Evolutionary conservation across 2,888 invertebrate genomes (phyloP), one percentile per base, ranked within the genome.

Genomic region (Yponomeuta plumbellus): DNA sequence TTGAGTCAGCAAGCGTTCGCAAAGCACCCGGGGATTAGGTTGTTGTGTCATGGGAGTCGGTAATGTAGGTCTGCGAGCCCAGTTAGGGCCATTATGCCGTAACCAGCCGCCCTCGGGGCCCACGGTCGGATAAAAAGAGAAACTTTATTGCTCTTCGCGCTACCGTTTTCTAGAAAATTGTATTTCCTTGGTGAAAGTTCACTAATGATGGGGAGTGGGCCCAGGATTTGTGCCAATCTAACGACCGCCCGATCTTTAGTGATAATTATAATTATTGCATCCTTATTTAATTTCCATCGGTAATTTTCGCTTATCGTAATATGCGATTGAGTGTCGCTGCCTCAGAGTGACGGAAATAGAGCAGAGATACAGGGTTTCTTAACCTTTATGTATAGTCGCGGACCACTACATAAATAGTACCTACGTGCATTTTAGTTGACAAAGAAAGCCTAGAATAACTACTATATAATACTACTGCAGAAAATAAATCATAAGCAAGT

Each of bases 161-260:
- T 88, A 89, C 88, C 83, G 88, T 91, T 88, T 90, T 87, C 88
- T 90, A 91, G 85, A 88, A 89, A 90, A 89, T 90, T 86, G 80
- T 87, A 78, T 88, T 89, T 90, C 89, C 88, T 86, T 75, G 76
- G 90, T 85, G 90, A 91, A 91, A 91, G 90, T 85, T 71, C 71
- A 71, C 75, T 86, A 87, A 88, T 88, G 79, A 85, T 75, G 83
- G 84, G 86, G 82, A 80, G 66, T 13, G 5, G 17, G 62, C 39
- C 81, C 80, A 84, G 84, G 82, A 84, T 79, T 82, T 80, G 74
- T 77, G 77, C 76, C 75, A 75, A 75, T 77, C 76, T 80, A 81
- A 85, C 13, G 17, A 17, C 44, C 44, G 44, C 83, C 84, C 81
- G 44, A 52, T 52, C 44, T 52, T 52, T 52, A 52, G 44, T 52